These are phyloP conservation scores for Cyanistes caeruleus DNA, from an alignment of 2,113 vertebrate genomes.

Conservation along the genomic window DNA sequence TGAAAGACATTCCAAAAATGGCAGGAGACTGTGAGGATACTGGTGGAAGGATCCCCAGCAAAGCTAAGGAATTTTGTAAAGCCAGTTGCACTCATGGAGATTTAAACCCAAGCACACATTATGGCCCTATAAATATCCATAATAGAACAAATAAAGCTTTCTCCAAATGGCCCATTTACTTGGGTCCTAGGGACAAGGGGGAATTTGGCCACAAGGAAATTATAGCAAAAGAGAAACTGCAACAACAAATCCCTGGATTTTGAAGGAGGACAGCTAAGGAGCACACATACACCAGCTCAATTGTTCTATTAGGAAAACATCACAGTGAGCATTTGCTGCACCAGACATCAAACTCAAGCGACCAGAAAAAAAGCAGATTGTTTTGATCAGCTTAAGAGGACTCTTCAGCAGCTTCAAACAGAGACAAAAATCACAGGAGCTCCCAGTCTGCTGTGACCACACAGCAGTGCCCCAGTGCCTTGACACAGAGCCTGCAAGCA, in stretches of 20 bases:
- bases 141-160: background rate
- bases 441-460: background rate
- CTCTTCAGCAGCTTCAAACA: background rate
- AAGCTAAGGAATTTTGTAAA: background rate
- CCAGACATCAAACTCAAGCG: background rate
- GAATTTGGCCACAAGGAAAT: background rate
- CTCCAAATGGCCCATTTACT: background rate
- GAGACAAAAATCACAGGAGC: background rate
- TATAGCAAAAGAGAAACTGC: background rate
- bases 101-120: background rate
- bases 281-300: accelerated
- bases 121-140: background rate
- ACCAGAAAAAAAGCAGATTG: background rate
- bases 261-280: background rate
- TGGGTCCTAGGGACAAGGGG: background rate
- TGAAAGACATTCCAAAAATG: background rate
- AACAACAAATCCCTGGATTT: background rate
- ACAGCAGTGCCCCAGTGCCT: background rate
- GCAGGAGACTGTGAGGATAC: background rate
- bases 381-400: background rate
- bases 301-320: background rate
- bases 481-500: accelerated
- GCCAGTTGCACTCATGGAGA: background rate
- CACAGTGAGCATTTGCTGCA: accelerated
- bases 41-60: background rate